These are phyloP conservation scores for Monochamus saltuarius DNA, from an alignment of 1,140 invertebrate genomes.

Conservation along the genomic window DNA sequence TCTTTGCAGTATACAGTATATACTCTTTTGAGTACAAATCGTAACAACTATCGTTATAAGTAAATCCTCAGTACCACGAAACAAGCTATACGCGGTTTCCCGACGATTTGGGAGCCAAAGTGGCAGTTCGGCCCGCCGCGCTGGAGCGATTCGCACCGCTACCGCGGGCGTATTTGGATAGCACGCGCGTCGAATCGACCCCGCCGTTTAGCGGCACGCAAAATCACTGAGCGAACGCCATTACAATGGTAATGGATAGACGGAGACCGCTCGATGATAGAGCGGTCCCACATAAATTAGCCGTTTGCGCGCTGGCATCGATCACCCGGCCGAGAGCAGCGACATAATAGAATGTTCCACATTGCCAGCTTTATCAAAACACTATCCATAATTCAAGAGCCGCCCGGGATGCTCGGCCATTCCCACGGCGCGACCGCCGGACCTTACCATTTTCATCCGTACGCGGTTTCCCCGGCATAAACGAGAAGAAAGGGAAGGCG, in stretches of 20 bases:
- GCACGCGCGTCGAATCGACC: constrained; percentile 5
- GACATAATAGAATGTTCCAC: constrained; percentile 40
- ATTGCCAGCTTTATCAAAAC: constrained; percentile 39
- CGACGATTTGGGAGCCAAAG: no score
- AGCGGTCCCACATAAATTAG: constrained; percentile 25
- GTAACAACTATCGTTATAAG: no score
- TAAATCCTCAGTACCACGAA: no score
- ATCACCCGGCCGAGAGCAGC: constrained; percentile 22
- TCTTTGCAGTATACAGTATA: no score
- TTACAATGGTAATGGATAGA: constrained; percentile 7
- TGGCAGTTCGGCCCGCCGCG: no score
- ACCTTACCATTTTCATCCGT: no score
- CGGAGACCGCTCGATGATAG: not conserved
- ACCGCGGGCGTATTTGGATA: not conserved
- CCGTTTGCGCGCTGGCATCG: constrained; percentile 20
- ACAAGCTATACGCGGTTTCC: no score
- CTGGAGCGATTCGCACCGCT: no score
- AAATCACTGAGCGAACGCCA: not conserved
- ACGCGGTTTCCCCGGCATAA: no score
- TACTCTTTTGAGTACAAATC: no score
- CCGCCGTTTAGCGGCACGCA: not conserved
- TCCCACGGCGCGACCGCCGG: constrained; percentile 4
- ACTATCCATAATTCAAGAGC: constrained; percentile 33
- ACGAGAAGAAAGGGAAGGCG: no score
- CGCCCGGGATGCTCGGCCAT: constrained; percentile 2